These are phyloP conservation scores for Oryzias dopingdopingensis DNA, from an alignment of 2,797 vertebrate genomes.

Conservation along the genomic window DNA sequence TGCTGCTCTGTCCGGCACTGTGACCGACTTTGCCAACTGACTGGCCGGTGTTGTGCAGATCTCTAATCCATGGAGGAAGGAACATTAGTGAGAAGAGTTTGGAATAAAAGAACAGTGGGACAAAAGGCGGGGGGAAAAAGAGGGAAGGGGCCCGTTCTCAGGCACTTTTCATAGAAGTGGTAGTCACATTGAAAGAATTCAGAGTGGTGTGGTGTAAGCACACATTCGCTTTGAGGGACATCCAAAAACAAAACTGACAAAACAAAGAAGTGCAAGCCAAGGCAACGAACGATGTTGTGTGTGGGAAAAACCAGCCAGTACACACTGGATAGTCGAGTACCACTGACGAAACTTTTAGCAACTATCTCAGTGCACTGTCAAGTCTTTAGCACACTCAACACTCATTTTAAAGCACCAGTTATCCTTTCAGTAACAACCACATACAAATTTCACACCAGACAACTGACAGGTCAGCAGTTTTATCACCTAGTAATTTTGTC, in stretches of 20 bases:
- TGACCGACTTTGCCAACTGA: constrained; percentile 9
- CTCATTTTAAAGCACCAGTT: constrained; percentile 31
- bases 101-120: constrained; percentile 49
- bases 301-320: background rate
- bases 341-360: background rate
- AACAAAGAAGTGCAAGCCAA: constrained; percentile 1
- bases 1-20: constrained; percentile 1
- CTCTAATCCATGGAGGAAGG: constrained; percentile 42
- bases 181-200: constrained; percentile 29
- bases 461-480: constrained; percentile 34
- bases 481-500: constrained; percentile 45
- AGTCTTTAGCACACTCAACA: background rate
- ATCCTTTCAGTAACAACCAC: constrained; percentile 12
- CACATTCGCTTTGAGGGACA: constrained; percentile 5
- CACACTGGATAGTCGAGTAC: background rate
- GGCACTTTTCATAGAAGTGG: constrained; percentile 60
- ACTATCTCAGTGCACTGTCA: background rate
- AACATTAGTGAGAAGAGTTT: constrained; percentile 39
- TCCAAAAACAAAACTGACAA: background rate
- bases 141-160: constrained; percentile 21
- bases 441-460: constrained; percentile 41
- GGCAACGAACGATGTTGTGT: constrained; percentile 2
- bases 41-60: constrained; percentile 19
- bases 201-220: background rate
- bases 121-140: constrained; percentile 43